Evolutionary conservation across 35 echinoderm and acorn worm genomes (phyloP).

Genomic region (Apostichopus japonicus): DNA sequence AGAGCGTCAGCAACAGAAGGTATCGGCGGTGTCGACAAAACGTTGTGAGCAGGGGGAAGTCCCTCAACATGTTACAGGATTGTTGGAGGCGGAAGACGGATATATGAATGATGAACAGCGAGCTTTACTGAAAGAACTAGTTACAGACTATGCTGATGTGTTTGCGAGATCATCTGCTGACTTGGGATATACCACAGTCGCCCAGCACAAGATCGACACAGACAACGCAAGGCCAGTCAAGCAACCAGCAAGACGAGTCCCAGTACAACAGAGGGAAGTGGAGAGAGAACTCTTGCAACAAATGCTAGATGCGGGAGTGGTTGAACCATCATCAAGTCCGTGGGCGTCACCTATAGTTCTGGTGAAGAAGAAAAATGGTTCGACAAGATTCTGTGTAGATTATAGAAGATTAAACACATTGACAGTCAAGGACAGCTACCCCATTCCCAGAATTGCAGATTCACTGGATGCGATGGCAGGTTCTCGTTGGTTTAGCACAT

Average conservation of each 20-base stretch:
- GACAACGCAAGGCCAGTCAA: conserved; percentile 40
- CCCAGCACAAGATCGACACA: conserved; percentile 56
- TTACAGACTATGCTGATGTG: background rate
- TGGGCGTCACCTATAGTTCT: no score
- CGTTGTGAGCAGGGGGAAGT: background rate
- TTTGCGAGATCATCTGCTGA: conserved; percentile 44
- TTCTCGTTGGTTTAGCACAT: conserved; percentile 58
- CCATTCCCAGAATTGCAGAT: conserved; percentile 43
- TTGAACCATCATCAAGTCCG: no score
- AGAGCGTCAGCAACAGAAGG: background rate
- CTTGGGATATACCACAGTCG: conserved; percentile 38
- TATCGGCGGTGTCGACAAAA: no score
- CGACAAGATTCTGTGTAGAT: no score
- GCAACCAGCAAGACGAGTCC: background rate
- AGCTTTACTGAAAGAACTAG: background rate
- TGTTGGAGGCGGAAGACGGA: background rate
- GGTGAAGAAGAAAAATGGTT: background rate
- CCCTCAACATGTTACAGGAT: background rate
- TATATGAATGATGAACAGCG: background rate
- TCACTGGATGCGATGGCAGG: conserved; percentile 53
- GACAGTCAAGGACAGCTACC: conserved; percentile 20
- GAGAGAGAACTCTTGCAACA: no score
- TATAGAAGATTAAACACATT: conserved; percentile 50
- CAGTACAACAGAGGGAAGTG: conserved; percentile 26
- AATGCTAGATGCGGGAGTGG: no score